Base-by-base conservation (phyloP, 2,888 invertebrate genomes). In the Cerastoderma edule region DNA sequence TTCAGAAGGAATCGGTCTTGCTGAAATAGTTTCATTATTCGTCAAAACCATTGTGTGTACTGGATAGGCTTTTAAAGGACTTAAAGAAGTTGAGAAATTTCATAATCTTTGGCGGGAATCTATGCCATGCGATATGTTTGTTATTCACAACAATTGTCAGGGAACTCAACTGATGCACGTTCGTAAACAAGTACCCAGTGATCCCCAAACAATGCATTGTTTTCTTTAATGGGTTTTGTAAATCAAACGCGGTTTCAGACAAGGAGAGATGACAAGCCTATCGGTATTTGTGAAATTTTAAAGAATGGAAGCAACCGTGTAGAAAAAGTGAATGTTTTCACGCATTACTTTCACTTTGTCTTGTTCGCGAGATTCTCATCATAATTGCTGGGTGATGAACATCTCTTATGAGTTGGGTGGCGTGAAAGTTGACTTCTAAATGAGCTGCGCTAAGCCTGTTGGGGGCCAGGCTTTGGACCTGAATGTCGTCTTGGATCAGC, bases 71-170 rank as follows among this genome's bases (percentile, higher is more conserved):
- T 32, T n/a, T 28, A n/a, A 32, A 57, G 57, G 33, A 19, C 33
- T 57, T 57, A 16, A 57, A 57, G 57, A 57, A 57, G 57, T 57
- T 57, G 57, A 46, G 46, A 46, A 46, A 65, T 30, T 28, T 16
- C 44, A 16, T 68, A 57, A 72, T 77, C 77, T 77, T 19, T 77
- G 72, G 77, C 72, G 72, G 77, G 77, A 72, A 77, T 77, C 77
- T 77, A 6, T n/a, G 65, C 54, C 63, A 71, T 63, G 39, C 44
- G 27, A 70, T 71, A n/a, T 53, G 30, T 33, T 35, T 28, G 27
- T 10, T 27, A 53, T 24, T 53, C 13, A 53, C 53, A 53, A 53
- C n/a, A n/a, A n/a, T n/a, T n/a, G n/a, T n/a, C n/a, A n/a, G 10
- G 44, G 64, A 27, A 22, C 22, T 46, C 22, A 44, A 46, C n/a